These are phyloP conservation scores for Stichodactyla helianthus DNA, from an alignment of 64 coral and sea anemone species.

Conservation along the genomic window DNA sequence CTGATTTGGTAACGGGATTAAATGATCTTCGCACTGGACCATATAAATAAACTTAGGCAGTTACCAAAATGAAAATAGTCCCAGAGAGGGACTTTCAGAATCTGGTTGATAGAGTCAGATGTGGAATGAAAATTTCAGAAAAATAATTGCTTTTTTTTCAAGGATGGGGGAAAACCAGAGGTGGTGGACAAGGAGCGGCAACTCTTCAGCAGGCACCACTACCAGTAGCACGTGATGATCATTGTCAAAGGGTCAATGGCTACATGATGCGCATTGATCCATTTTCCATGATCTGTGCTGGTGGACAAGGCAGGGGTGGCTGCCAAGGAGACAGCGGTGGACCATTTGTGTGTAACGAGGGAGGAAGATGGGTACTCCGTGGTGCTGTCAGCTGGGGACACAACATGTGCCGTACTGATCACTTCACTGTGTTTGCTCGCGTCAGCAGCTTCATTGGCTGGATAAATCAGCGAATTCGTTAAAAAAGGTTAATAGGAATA, in stretches of 20 bases:
- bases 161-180: constrained; percentile 34
- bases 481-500: not conserved
- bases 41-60: not conserved
- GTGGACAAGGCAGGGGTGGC: constrained; percentile 36
- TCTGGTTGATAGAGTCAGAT: too few species aligned
- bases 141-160: not conserved
- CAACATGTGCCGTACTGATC: constrained; percentile 35
- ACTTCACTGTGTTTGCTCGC: constrained; percentile 56
- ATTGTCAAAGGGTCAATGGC: constrained; percentile 6
- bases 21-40: not conserved
- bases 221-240: not conserved
- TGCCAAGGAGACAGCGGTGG: constrained; percentile 67
- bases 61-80: too few species aligned
- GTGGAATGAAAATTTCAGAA: too few species aligned
- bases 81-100: not conserved
- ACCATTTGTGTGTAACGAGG: constrained; percentile 64
- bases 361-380: constrained; percentile 33
- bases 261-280: not conserved
- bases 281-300: constrained; percentile 42
- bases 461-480: constrained; percentile 20
- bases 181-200: constrained; percentile 16
- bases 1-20: not conserved
- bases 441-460: constrained; percentile 46
- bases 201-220: constrained; percentile 46
- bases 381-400: constrained; percentile 79